Evolutionary conservation across 1,140 invertebrate genomes (phyloP).

Genomic region (Limonius californicus): DNA sequence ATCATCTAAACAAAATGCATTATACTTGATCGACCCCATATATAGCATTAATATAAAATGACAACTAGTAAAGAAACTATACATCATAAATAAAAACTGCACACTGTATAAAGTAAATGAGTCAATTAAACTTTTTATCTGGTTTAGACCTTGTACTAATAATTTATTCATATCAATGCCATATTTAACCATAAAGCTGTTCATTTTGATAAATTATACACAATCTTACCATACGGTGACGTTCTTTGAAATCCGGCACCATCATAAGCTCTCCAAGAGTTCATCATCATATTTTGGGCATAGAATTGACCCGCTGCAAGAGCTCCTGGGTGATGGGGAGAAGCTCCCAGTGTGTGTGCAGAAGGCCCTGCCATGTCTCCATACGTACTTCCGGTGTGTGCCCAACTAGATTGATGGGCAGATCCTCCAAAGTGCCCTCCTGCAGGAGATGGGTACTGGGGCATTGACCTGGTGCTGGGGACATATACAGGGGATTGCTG

Average conservation of each 20-base stretch:
- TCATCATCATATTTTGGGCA: slow-evolving; percentile 72
- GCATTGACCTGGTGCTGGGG: slow-evolving; percentile 49
- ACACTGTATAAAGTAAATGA: too few species aligned
- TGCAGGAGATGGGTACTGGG: slow-evolving; percentile 46
- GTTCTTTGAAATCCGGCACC: slow-evolving; percentile 66
- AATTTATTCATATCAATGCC: too few species aligned
- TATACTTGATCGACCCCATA: too few species aligned
- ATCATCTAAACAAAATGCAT: too few species aligned
- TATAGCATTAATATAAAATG: too few species aligned
- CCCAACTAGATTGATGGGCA: slow-evolving; percentile 40
- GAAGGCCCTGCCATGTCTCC: slow-evolving; percentile 42
- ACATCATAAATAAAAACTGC: too few species aligned
- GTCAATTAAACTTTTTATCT: too few species aligned
- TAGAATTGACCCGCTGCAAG: slow-evolving; percentile 57
- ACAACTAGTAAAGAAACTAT: too few species aligned
- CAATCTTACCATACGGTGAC: slow-evolving; percentile 63
- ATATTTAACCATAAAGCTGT: too few species aligned
- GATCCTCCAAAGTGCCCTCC: slow-evolving; percentile 38
- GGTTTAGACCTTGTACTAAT: too few species aligned
- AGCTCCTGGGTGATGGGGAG: slow-evolving; percentile 36
- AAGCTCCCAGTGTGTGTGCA: slow-evolving; percentile 36
- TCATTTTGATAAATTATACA: too few species aligned
- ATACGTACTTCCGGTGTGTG: slow-evolving; percentile 41
- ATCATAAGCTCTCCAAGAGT: slow-evolving; percentile 75
- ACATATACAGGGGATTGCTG: slow-evolving; percentile 52